Conservation (phyloP, 2,797 vertebrate species). For the Siniperca obscura region DNA sequence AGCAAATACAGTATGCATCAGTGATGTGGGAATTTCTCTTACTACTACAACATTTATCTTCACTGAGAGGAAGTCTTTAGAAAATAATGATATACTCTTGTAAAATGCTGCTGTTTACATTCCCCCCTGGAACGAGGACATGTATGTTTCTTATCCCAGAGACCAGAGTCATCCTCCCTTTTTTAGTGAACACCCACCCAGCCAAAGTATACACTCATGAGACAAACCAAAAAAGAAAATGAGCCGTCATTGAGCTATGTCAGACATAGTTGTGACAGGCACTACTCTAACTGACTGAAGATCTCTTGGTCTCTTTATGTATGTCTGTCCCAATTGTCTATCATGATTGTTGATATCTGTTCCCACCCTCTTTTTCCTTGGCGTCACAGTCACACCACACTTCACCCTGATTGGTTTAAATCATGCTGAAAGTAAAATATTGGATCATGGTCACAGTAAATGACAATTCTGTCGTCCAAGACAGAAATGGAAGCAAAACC, state of each 20-base stretch:
- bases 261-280: constrained; percentile 26
- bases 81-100: constrained; percentile 46
- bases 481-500: constrained; percentile 61
- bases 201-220: constrained; percentile 47
- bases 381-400: constrained; percentile 22
- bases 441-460: constrained; percentile 57
- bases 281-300: constrained; percentile 30
- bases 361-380: constrained; percentile 29
- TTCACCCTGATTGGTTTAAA: constrained; percentile 53
- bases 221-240: constrained; percentile 45
- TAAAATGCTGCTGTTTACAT: constrained; percentile 76
- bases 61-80: constrained; percentile 48
- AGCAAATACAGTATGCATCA: constrained; percentile 6
- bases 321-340: constrained; percentile 13
- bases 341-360: constrained; percentile 20
- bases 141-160: constrained; percentile 69
- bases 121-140: constrained; percentile 52
- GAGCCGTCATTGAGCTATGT: constrained; percentile 23
- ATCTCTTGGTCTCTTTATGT: constrained; percentile 21
- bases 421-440: constrained; percentile 46
- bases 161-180: constrained; percentile 64
- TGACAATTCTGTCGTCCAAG: constrained; percentile 64
- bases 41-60: constrained; percentile 43
- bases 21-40: constrained; percentile 43
- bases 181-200: constrained; percentile 49